Conservation (phyloP, 92 coral and sea anemone species). For the Scolanthus callimorphus region DNA sequence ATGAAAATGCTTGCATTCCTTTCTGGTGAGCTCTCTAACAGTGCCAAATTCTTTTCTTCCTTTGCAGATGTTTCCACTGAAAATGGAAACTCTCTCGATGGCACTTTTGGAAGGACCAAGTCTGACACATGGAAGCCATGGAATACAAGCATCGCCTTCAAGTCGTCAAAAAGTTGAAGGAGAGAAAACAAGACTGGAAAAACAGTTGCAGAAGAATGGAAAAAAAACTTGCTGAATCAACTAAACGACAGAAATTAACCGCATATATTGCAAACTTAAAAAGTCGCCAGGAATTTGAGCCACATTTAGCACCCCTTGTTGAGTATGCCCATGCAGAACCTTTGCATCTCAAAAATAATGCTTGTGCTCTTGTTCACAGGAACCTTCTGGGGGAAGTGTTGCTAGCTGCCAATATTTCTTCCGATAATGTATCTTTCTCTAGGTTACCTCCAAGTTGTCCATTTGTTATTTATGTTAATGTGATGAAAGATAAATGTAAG, state of each 20-base stretch:
- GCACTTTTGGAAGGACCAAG: slow-evolving; percentile 29
- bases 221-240: slow-evolving; percentile 18
- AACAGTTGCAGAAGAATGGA: too few species aligned
- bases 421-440: slow-evolving; percentile 17
- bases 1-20: slow-evolving; percentile 65
- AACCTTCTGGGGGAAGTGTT: slow-evolving; percentile 31
- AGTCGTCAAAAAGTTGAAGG: slow-evolving; percentile 37
- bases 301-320: slow-evolving; percentile 39
- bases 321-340: slow-evolving; percentile 59
- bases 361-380: slow-evolving; percentile 50
- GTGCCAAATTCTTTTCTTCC: slow-evolving; percentile 50
- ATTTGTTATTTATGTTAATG: slow-evolving; percentile 18
- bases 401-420: slow-evolving; percentile 12
- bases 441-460: slow-evolving; percentile 35
- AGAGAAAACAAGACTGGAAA: slow-evolving; percentile 15
- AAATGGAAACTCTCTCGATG: slow-evolving; percentile 6
- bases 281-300: slow-evolving; percentile 60
- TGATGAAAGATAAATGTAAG: slow-evolving; percentile 11
- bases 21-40: slow-evolving; percentile 37
- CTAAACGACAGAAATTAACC: slow-evolving; percentile 34
- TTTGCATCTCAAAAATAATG: slow-evolving; percentile 53
- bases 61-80: slow-evolving; percentile 52
- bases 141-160: slow-evolving; percentile 22
- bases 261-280: slow-evolving; percentile 30
- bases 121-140: slow-evolving; percentile 49